These are phyloP conservation scores for Ctenosaura bakeri DNA, from an alignment of 2,797 vertebrate genomes.

Conservation along the genomic window DNA sequence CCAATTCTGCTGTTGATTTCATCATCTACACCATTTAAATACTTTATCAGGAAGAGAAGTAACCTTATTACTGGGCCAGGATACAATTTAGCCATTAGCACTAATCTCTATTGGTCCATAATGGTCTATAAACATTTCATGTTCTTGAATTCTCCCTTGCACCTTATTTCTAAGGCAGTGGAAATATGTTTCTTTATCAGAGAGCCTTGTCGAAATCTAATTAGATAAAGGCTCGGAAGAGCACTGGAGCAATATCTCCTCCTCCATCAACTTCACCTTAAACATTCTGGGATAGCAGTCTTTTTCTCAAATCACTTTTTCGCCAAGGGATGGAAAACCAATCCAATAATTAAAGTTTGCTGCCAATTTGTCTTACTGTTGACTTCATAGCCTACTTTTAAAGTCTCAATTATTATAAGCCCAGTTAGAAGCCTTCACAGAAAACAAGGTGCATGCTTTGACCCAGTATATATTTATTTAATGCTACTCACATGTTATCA, in stretches of 20 bases:
- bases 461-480: not conserved
- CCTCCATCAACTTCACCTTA: slow-evolving; percentile 33
- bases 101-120: slow-evolving; percentile 72
- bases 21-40: slow-evolving; percentile 70
- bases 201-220: slow-evolving; percentile 76
- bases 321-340: slow-evolving; percentile 27
- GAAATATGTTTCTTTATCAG: slow-evolving; percentile 70
- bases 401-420: slow-evolving; percentile 7
- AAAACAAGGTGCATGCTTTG: not conserved
- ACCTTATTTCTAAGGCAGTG: slow-evolving; percentile 56
- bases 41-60: slow-evolving; percentile 70
- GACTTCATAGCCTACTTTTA: slow-evolving; percentile 24
- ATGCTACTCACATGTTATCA: not conserved
- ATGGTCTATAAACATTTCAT: slow-evolving; percentile 57
- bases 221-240: slow-evolving; percentile 72
- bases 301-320: slow-evolving; percentile 64
- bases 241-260: slow-evolving; percentile 65
- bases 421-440: slow-evolving; percentile 24
- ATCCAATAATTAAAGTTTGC: slow-evolving; percentile 60
- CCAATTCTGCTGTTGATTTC: slow-evolving; percentile 70
- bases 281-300: slow-evolving; percentile 55
- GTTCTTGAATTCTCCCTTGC: slow-evolving; percentile 64
- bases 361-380: slow-evolving; percentile 17
- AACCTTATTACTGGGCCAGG: slow-evolving; percentile 67
- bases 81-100: slow-evolving; percentile 65